phyloP scores from a whole-genome alignment of 53 echinoderm and acorn worm species.

The Patiria pectinifera region DNA sequence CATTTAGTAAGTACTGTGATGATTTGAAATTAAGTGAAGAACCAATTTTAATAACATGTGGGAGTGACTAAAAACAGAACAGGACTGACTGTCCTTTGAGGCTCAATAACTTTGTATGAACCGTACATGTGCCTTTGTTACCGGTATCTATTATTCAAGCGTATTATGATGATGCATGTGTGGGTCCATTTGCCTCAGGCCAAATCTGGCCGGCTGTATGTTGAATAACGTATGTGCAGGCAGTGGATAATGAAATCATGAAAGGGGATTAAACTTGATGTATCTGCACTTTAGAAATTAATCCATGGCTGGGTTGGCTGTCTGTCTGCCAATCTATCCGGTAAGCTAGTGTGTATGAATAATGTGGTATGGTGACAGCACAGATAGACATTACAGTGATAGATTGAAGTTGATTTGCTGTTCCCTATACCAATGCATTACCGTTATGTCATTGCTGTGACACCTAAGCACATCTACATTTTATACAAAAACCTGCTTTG shows the following conservation, averaged over 20 bases:
- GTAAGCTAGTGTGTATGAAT: neutral
- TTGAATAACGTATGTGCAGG: neutral
- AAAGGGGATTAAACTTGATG: neutral
- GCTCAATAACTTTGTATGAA: neutral
- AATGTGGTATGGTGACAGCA: neutral
- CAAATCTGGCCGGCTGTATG: neutral
- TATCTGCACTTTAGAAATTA: conserved; percentile 7
- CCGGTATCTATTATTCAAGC: neutral
- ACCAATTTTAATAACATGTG: neutral
- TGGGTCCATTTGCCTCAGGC: neutral
- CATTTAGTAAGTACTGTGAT: neutral
- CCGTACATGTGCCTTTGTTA: neutral
- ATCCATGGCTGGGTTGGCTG: neutral
- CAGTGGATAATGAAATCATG: neutral
- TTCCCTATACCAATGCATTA: neutral
- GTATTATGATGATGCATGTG: conserved; percentile 15
- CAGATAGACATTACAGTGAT: neutral
- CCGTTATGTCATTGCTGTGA: neutral
- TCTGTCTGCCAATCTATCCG: neutral
- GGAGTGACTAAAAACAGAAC: neutral
- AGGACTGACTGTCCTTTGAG: too few relatives aligned
- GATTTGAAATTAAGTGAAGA: neutral
- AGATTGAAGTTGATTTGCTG: neutral
- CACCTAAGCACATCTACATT: too few relatives aligned
- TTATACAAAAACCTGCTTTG: too few relatives aligned